phyloP scores from a whole-genome alignment of 2,888 invertebrate species.

The Hedya salicella region DNA sequence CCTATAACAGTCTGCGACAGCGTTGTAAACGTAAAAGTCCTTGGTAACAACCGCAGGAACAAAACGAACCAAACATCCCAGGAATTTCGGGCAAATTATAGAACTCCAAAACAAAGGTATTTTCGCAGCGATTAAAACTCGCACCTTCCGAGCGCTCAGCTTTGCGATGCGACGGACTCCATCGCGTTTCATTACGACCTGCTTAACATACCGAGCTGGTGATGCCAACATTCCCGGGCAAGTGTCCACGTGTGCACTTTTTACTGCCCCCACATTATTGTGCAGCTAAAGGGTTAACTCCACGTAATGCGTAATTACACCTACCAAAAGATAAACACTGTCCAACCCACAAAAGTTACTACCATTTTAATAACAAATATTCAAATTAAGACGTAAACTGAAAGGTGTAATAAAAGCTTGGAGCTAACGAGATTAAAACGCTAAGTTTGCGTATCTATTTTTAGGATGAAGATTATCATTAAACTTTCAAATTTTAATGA shows the following conservation, averaged over 20 bases:
- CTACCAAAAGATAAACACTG: constrained; percentile 54
- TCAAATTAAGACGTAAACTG: constrained; percentile 42
- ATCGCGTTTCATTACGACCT: constrained; percentile 70
- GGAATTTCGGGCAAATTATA: constrained; percentile 25
- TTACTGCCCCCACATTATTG: constrained; percentile 66
- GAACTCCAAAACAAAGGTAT: constrained; percentile 30
- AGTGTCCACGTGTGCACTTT: constrained; percentile 58
- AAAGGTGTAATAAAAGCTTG: constrained; percentile 40
- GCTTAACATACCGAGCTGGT: constrained; percentile 71
- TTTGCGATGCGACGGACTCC: constrained; percentile 46
- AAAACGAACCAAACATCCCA: constrained; percentile 16
- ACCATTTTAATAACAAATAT: constrained; percentile 39
- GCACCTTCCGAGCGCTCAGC: constrained; percentile 45
- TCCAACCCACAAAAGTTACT: constrained; percentile 47
- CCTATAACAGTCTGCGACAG: neutral
- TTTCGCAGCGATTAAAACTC: constrained; percentile 33
- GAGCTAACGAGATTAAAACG: constrained; percentile 49
- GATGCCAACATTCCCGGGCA: constrained; percentile 50
- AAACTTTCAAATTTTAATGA: constrained; percentile 43
- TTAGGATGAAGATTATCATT: constrained; percentile 38
- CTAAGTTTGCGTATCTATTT: constrained; percentile 33
- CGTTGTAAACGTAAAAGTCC: neutral
- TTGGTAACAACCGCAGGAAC: constrained; percentile 14
- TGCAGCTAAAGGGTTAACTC: constrained; percentile 49
- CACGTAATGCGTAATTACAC: constrained; percentile 52